Base-by-base conservation (phyloP, 2,888 invertebrate species). In the Cosmopolites sordidus region DNA sequence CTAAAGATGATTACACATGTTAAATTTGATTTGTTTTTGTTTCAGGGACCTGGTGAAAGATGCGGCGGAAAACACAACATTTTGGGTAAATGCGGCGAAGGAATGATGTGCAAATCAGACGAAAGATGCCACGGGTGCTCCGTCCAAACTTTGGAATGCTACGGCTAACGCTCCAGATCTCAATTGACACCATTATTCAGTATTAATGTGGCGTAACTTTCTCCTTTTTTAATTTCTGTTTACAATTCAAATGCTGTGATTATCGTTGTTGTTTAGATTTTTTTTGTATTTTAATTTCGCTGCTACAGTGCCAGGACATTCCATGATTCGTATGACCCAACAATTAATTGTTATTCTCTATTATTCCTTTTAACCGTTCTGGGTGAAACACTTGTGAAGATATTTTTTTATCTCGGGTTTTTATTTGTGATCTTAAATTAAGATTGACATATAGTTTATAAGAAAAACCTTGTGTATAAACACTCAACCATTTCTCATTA, bases 101-200 rank as follows among this genome's bases (percentile, higher is more conserved):
- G 71, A 6, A 60, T 72, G 61, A 69, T 69, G 67, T 73, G 73
- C 59, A 64, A 64, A 40, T 43, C 52, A 11, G 72, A 73, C 57
- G 69, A 69, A 56, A 62, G 64, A 43, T 74, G 74, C 60, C 69
- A 72, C 54, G 74, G 74, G 17, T 74, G 74, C 56, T 71, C 67
- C 27, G 60, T 68, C 12, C 59, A 58, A 39, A 69, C 66, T 30
- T 60, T 70, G 61, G 60, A 68, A 38, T 72, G 72, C 58, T 60
- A 59, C 43, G 51, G 46, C 37, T 40, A 43, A 54, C 27, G 17
- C 22, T 40, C 16, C 16, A 37, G 43, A 48, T 51, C 47, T 33
- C 52, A 58, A 38, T 29, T 22, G 3, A 22, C 27, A 30, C 33
- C 16, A 16, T 27, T 39, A 43, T 27, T 22, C 50, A 54, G 54